Percentiles rank a stretch among this genome's conserved stretches.
phyloP scores from a whole-genome alignment of 2,888 invertebrate species.

The Heliconius charithonia region DNA sequence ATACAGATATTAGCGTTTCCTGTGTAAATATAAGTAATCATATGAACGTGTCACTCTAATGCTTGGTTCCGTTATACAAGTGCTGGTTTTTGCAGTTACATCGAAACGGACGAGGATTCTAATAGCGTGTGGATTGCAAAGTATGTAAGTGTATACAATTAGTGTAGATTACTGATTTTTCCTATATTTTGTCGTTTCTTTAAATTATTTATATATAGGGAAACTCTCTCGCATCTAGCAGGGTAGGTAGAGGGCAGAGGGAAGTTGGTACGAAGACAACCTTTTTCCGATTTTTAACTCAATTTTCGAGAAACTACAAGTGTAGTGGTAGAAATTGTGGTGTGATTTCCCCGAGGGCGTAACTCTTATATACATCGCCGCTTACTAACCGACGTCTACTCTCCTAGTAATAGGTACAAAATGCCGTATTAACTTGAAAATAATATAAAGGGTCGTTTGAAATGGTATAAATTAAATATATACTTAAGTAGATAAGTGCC shows the following conservation, averaged over 20 bases:
- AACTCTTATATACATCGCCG: too few relatives aligned
- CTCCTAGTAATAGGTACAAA: too few relatives aligned
- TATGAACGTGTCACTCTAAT: conserved; percentile 8
- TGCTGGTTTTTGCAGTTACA: conserved; percentile 9
- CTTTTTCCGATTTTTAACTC: too few relatives aligned
- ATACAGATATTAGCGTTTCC: not conserved
- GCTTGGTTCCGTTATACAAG: conserved; percentile 3
- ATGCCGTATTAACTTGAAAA: not conserved
- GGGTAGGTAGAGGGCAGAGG: too few relatives aligned
- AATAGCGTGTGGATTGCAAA: not conserved
- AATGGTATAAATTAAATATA: not conserved
- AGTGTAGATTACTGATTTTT: not conserved
- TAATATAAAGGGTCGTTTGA: not conserved
- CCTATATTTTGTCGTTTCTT: not conserved
- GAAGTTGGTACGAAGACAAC: too few relatives aligned
- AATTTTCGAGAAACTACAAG: too few relatives aligned
- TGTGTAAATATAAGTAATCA: conserved; percentile 19
- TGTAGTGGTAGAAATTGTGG: too few relatives aligned
- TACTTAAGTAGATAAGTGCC: not conserved
- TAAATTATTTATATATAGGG: not conserved
- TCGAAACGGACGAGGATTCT: not conserved
- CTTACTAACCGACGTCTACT: too few relatives aligned
- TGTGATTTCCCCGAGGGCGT: too few relatives aligned
- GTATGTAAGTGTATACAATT: conserved; percentile 4
- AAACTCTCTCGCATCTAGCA: not conserved